These are phyloP conservation scores for Drosophila algonquin DNA, from an alignment of 2,888 invertebrate genomes.

Conservation along the genomic window DNA sequence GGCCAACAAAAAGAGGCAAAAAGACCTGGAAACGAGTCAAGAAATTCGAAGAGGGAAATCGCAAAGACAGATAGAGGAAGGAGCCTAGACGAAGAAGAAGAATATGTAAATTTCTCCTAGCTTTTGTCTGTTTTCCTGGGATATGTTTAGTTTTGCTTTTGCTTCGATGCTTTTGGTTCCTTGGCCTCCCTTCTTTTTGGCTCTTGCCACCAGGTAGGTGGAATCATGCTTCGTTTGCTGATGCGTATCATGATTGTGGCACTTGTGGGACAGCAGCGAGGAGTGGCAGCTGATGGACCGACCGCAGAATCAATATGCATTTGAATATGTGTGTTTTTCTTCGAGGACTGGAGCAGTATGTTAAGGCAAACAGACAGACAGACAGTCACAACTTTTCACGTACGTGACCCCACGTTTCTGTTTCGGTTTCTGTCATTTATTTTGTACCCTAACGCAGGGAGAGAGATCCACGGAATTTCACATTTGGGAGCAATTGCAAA, in stretches of 20 bases:
- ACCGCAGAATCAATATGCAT: constrained; percentile 79
- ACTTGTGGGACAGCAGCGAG: constrained; percentile 52
- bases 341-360: neutral
- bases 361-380: constrained; percentile 14
- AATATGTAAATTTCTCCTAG: constrained; percentile 67
- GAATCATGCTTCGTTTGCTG: neutral
- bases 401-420: constrained; percentile 65
- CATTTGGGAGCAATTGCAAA: constrained; percentile 28
- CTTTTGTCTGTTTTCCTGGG: constrained; percentile 50
- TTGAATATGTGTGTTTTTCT: constrained; percentile 57
- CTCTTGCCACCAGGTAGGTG: constrained; percentile 50
- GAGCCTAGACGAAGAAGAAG: constrained; percentile 8
- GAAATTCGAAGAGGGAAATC: constrained; percentile 7
- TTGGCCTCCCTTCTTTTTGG: constrained; percentile 21
- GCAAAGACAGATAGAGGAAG: neutral
- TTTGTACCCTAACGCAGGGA: constrained; percentile 24
- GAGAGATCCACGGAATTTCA: constrained; percentile 11
- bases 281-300: constrained; percentile 57
- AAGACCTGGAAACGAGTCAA: constrained; percentile 15
- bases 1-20: constrained; percentile 29
- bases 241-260: constrained; percentile 74
- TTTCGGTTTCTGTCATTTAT: constrained; percentile 38
- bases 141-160: constrained; percentile 49
- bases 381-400: constrained; percentile 48
- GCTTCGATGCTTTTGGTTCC: constrained; percentile 1